phyloP scores from a whole-genome alignment of 2,797 vertebrate genomes.

The Pyrocephalus nanus region DNA sequence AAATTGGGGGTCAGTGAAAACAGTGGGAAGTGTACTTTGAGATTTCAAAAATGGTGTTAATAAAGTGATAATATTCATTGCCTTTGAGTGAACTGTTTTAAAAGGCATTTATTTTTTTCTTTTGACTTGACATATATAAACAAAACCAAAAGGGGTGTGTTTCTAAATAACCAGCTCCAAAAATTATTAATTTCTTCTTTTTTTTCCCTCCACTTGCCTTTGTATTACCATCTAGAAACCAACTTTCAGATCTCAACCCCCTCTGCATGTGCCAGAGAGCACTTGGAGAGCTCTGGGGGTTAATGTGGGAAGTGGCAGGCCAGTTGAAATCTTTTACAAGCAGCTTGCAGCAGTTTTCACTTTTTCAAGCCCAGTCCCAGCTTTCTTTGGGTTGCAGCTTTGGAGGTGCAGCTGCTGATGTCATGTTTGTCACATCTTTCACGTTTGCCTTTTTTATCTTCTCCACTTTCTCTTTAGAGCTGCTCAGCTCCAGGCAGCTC shows the following conservation, averaged over 20 bases:
- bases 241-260: background rate
- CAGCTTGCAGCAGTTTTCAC: background rate
- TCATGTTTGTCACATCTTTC: slow-evolving; percentile 23
- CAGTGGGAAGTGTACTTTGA: background rate
- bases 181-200: background rate
- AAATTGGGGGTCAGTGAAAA: background rate
- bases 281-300: background rate
- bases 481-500: background rate
- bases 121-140: background rate
- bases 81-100: background rate
- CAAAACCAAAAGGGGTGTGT: background rate
- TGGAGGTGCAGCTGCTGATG: background rate
- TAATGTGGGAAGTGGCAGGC: background rate
- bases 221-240: background rate
- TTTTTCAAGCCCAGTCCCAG: background rate
- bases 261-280: background rate
- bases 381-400: background rate
- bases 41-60: background rate
- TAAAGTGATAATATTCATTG: background rate
- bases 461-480: slow-evolving; percentile 1
- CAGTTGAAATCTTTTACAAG: background rate
- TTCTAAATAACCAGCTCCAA: background rate
- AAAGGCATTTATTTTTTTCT: background rate
- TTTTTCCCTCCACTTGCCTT: background rate
- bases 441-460: background rate